Evolutionary conservation across 2,797 vertebrate genomes (phyloP), one percentile per base, ranked within the genome.

Genomic region (Schizopygopsis malacanthus): DNA sequence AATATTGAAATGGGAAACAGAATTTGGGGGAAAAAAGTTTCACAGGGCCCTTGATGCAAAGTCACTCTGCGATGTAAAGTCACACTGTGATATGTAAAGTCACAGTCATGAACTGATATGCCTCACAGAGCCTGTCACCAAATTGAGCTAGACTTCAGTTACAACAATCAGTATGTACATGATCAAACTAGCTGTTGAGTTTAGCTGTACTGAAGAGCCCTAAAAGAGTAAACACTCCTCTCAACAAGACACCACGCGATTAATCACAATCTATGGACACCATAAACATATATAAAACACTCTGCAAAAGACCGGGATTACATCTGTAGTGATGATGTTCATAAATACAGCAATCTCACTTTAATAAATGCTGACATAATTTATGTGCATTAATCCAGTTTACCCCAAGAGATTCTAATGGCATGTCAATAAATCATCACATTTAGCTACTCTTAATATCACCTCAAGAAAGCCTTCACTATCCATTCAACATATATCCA

Each of bases 131-230:
- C 13, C 39, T 39, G 63, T 56, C n/a, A 54, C 52, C n/a, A 79
- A 59, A 85, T 25, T 69, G 20, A 81, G 70, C 15, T 61, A 43
- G 39, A 75, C 70, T 83, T 85, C 41, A 81, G 54, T 73, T 83
- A 88, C 70, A 85, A 54, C 82, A 82, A 45, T 45, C 63, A 70
- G 28, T 50, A 43, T 70, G 52, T 85, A 65, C 78, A 81, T 81
- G 22, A 86, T 84, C 54, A 33, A 33, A 61, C 22, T 0, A 4
- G 79, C 63, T 37, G 4, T 72, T 12, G 9, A 41, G 2, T 52
- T 37, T 39, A 37, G 28, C 28, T 20, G 63, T 61, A 22, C 75
- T 77, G 33, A 16, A 75, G n/a, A 82, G 59, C 16, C 5, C 7
- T 56, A 25, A 41, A 56, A 39, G 12, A 16, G 18, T 56, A 56